phyloP scores from a whole-genome alignment of 1,140 invertebrate genomes.

The Caenorhabditis briggsae region DNA sequence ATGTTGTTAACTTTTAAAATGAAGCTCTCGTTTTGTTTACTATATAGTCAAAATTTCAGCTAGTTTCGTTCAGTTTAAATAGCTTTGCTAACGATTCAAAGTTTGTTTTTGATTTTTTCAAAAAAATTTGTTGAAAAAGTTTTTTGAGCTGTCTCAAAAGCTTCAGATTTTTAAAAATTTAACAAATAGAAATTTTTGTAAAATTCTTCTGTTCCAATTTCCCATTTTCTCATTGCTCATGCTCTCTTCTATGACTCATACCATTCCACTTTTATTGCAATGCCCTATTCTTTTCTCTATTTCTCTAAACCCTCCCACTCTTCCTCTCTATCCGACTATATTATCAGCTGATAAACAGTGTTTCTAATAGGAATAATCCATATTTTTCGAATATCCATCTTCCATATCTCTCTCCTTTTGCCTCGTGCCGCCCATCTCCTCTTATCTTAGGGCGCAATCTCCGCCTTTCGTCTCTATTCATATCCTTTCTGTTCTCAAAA shows the following conservation, averaged over 20 bases:
- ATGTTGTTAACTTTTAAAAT: too few relatives aligned
- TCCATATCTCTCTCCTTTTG: background rate
- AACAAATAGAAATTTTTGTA: too few relatives aligned
- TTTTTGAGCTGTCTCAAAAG: too few relatives aligned
- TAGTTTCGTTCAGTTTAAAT: too few relatives aligned
- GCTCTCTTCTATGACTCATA: background rate
- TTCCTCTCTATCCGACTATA: background rate
- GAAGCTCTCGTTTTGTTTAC: too few relatives aligned
- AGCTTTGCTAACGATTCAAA: too few relatives aligned
- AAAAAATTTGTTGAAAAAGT: too few relatives aligned
- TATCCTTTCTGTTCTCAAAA: background rate
- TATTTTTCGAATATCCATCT: background rate
- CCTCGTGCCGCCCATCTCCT: background rate
- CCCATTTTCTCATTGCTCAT: background rate
- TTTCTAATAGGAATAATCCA: background rate
- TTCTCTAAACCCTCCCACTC: background rate
- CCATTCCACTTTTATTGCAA: background rate
- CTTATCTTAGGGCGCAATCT: conserved; percentile 49
- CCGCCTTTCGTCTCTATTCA: background rate
- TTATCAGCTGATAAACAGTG: conserved; percentile 32
- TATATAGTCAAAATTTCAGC: too few relatives aligned
- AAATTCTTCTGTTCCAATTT: background rate
- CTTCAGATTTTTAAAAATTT: too few relatives aligned
- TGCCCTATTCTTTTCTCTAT: background rate
- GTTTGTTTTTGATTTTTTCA: too few relatives aligned